Base-by-base conservation (phyloP, 1,140 invertebrate genomes). In the Drosophila albomicans region DNA sequence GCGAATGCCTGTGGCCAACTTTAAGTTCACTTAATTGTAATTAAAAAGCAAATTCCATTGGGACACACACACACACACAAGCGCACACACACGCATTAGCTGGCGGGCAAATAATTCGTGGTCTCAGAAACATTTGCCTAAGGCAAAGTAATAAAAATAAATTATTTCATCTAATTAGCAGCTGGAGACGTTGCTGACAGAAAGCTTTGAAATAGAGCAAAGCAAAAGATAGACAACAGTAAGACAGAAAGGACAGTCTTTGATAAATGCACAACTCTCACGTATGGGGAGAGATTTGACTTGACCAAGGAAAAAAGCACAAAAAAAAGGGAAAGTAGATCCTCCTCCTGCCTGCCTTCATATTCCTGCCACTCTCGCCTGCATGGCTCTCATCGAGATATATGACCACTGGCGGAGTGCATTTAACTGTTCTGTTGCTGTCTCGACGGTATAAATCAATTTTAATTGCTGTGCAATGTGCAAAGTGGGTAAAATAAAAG, bases 381-480 rank as follows among this genome's bases (percentile, higher is more conserved):
- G 16, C 46, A 64, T 5, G 28, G 20, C 59, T 65, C 54, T 66
- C 58, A 41, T 35, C 16, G 61, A 56, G 79, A 80, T 82, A 82
- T 85, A 85, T 78, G 81, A 58, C 61, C 75, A 38, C 8, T 38
- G 72, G 66, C 58, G 62, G 48, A 85, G 82, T 85, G 77, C 85
- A 87, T 82, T 87, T 89, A 86, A 88, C 80, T 88, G 78, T 68
- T 81, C 66, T 59, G 76, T 46, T 61, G 45, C 84, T 73, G 82
- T 88, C 84, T 88, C 85, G 84, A 78, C 84, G 73, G 70, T 65
- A 89, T 88, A 88, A 88, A 88, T 88, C 84, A 88, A 84, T 84
- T 88, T 88, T 88, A 88, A 88, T 88, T 88, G 84, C 84, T 78
- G 82, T 75, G 63, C 87, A 87, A 88, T 87, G 84, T 87, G 84